Base-by-base conservation (phyloP, 1,140 invertebrate genomes). In the Plectrocnemia conspersa region DNA sequence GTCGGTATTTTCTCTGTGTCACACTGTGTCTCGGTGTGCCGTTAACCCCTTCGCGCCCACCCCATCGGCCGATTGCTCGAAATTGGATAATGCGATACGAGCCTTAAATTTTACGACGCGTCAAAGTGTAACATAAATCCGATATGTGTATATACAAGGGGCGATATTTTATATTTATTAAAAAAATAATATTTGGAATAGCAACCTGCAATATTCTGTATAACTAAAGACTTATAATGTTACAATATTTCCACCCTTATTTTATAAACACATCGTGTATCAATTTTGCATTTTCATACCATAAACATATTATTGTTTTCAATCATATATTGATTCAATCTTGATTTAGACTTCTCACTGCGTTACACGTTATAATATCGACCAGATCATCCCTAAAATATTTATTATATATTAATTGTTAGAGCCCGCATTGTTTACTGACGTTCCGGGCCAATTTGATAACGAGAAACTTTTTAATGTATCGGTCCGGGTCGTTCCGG, bases 1-100 rank as follows among this genome's bases (percentile, higher is more conserved):
- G 57, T 38, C 7, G 47, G 54, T 16, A 47, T 35, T 27, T 29
- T 10, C 53, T 42, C 21, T 23, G 2, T 35, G n/a, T 16, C 25
- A 9, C 23, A 32, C 25, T 21, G 3, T 33, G 27, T 9, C 7
- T 7, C n/a, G 27, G 27, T 7, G 7, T 7, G 27, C 7, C 27
- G 27, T 6, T 11, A 7, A 24, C 41, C 23, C 23, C 10, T 24
- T 22, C 18, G 7, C 18, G 9, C 13, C 41, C 18, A 40, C 36
- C 18, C 13, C 35, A 4, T 38, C n/a, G n/a, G 35, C 18, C 35
- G 35, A 38, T 38, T 38, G 11, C 13, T 5, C 35, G 21, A 32
- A 29, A 47, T 47, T 23, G 44, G 23, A 41, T 57, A 57, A 52
- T 52, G 55, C 48, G 55, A 57, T 57, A 56, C 55, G 27, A 32